Percentiles rank a stretch among this genome's conserved stretches.
These are phyloP conservation scores for Eristalis pertinax DNA, from an alignment of 2,888 invertebrate genomes.

Conservation along the genomic window DNA sequence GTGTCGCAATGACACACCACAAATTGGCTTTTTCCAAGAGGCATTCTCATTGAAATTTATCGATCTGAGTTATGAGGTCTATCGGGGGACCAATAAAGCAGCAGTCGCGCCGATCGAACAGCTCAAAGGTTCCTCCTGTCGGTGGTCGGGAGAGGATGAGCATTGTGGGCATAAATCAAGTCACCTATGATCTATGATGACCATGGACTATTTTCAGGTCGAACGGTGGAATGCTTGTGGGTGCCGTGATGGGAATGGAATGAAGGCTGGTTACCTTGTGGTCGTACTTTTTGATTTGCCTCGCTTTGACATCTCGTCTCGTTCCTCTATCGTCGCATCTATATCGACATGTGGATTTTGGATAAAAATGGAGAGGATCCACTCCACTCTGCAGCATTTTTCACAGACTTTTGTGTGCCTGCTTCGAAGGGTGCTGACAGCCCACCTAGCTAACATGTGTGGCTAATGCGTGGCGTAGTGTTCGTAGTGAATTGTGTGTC, in stretches of 20 bases:
- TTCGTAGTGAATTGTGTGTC: no score
- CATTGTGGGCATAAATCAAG: neutral
- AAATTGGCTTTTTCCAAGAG: slow-evolving; percentile 22
- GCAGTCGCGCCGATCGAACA: slow-evolving; percentile 14
- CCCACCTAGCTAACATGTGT: no score
- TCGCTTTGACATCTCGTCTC: no score
- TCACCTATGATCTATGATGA: neutral
- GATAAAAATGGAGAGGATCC: no score
- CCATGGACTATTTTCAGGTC: neutral
- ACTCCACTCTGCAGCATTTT: no score
- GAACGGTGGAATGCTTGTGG: neutral
- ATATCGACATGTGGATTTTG: no score
- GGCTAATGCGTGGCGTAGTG: no score
- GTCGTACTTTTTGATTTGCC: no score
- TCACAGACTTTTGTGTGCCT: no score
- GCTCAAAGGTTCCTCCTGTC: neutral
- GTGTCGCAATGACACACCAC: neutral
- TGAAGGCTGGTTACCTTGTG: no score
- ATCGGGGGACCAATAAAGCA: slow-evolving; percentile 13
- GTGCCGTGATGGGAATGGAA: neutral
- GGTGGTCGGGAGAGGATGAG: neutral
- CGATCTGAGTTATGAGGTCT: slow-evolving; percentile 11
- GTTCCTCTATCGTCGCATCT: no score
- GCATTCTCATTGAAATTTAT: slow-evolving; percentile 37
- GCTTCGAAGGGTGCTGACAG: no score